phyloP scores from a whole-genome alignment of 2,797 vertebrate species.

The Enteromius viviparus region DNA sequence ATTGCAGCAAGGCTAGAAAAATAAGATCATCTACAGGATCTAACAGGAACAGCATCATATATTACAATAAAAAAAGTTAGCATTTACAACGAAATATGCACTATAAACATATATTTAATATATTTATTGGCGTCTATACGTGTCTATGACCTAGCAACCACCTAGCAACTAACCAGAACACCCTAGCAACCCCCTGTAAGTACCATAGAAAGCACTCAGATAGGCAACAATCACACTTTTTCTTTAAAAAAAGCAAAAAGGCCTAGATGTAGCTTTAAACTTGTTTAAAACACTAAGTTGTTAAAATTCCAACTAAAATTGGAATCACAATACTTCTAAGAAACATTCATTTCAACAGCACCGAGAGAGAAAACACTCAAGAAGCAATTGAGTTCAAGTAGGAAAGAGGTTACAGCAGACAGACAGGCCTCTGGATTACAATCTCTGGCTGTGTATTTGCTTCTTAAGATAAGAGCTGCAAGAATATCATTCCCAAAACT shows the following conservation, averaged over 20 bases:
- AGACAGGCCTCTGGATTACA: neutral
- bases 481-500: slow-evolving; percentile 23
- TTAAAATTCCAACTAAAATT: neutral
- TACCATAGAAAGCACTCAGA: neutral
- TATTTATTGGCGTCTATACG: too few relatives aligned
- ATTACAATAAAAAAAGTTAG: neutral
- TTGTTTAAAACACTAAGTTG: neutral
- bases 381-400: neutral
- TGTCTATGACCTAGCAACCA: neutral
- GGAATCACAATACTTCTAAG: slow-evolving; percentile 7
- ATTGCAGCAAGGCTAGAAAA: neutral
- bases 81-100: neutral
- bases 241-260: neutral
- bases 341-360: slow-evolving; percentile 15
- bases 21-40: neutral
- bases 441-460: slow-evolving; percentile 21
- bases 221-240: neutral
- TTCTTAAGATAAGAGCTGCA: slow-evolving; percentile 17
- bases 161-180: neutral
- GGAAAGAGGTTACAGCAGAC: slow-evolving; percentile 4
- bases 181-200: neutral
- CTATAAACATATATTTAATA: neutral
- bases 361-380: neutral
- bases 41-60: neutral
- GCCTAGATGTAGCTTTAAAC: neutral